These are phyloP conservation scores for Sphaerophoria rueppellii DNA, from an alignment of 2,888 invertebrate genomes.

Conservation along the genomic window DNA sequence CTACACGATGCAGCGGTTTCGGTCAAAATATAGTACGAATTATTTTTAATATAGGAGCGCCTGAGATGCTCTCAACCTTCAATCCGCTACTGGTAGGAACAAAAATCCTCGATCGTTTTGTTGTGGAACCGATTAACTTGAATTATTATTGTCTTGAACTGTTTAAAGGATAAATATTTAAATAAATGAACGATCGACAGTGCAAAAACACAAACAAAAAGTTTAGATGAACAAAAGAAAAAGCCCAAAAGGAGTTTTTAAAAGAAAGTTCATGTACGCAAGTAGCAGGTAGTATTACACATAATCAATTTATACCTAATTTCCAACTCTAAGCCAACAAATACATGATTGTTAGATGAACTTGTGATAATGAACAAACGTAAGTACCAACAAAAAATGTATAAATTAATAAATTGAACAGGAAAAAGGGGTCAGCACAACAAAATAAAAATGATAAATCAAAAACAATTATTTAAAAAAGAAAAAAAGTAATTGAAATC, in stretches of 20 bases:
- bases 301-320: constrained; percentile 38
- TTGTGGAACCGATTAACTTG: too few relatives aligned
- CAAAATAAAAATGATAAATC: constrained; percentile 52
- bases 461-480: constrained; percentile 54
- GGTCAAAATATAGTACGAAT: too few relatives aligned
- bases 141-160: constrained; percentile 23
- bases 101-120: too few relatives aligned
- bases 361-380: constrained; percentile 51
- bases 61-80: too few relatives aligned
- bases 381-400: constrained; percentile 30
- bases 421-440: constrained; percentile 69
- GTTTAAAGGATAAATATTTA: constrained; percentile 34
- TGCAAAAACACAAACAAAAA: constrained; percentile 54
- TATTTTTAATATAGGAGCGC: too few relatives aligned
- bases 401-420: constrained; percentile 53
- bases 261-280: constrained; percentile 53
- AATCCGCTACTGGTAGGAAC: too few relatives aligned
- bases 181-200: constrained; percentile 44
- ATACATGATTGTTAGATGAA: constrained; percentile 70
- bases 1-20: too few relatives aligned
- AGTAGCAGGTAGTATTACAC: constrained; percentile 47
- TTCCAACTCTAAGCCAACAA: constrained; percentile 71
- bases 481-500: constrained; percentile 43
- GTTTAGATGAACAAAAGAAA: background rate
- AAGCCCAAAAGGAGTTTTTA: constrained; percentile 53